A percentile compares a stretch with the other conserved stretches of the same genome.
Evolutionary conservation across 2,797 vertebrate genomes (phyloP).

Genomic region (Rhabdophis nuchalis): DNA sequence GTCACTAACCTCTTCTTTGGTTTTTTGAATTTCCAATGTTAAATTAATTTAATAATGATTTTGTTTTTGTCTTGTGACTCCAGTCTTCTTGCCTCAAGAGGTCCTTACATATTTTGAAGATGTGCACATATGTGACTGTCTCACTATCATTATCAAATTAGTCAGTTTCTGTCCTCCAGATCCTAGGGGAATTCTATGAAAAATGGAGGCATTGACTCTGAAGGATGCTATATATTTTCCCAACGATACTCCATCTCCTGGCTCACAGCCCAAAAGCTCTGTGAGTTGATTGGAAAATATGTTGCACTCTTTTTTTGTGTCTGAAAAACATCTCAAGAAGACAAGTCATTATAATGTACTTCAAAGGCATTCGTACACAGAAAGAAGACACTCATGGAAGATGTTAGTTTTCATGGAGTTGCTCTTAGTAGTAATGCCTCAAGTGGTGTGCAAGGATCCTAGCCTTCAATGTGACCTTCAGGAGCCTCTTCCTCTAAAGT

Average conservation of each 20-base stretch:
- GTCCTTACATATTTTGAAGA: not conserved
- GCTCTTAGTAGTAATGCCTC: not conserved
- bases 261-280: too few relatives aligned
- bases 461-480: not conserved
- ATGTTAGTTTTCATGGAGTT: not conserved
- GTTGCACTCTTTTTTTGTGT: too few relatives aligned
- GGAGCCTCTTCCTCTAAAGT: not conserved
- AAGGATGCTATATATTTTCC: too few relatives aligned
- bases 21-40: too few relatives aligned
- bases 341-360: not conserved
- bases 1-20: too few relatives aligned
- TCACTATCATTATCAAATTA: too few relatives aligned
- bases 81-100: not conserved
- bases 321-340: not conserved
- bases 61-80: not conserved
- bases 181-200: too few relatives aligned
- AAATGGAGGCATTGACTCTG: too few relatives aligned
- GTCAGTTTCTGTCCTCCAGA: not conserved
- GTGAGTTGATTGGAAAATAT: too few relatives aligned
- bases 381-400: not conserved
- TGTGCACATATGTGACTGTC: not conserved
- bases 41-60: too few relatives aligned
- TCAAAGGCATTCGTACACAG: not conserved
- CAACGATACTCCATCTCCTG: too few relatives aligned
- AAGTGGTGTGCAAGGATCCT: not conserved